A percentile compares a stretch with the other conserved stretches of the same genome.
Evolutionary conservation across 2,888 invertebrate species (phyloP).

Genomic region (Ennomos quercinarius): DNA sequence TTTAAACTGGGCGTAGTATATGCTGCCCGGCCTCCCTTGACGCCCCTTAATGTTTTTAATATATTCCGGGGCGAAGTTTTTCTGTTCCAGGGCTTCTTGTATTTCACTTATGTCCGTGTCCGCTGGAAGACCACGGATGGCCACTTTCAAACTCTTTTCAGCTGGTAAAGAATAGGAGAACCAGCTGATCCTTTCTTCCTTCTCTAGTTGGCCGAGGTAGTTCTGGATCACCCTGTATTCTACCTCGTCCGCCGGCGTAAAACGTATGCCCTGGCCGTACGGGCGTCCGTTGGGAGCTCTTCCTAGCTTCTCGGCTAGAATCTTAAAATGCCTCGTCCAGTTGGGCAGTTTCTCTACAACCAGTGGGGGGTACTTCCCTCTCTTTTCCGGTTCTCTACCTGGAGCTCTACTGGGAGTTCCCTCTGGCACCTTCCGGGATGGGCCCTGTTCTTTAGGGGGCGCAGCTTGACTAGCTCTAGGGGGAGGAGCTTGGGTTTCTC

Average conservation of each 20-base stretch:
- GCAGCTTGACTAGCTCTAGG: too few relatives aligned
- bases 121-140: conserved; percentile 8
- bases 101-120: neutral
- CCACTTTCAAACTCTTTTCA: conserved; percentile 27
- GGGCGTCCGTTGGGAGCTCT: conserved; percentile 15
- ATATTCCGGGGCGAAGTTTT: conserved; percentile 1
- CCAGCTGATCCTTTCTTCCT: conserved; percentile 21
- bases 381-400: neutral
- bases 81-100: neutral
- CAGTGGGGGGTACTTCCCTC: conserved; percentile 7
- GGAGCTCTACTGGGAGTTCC: neutral
- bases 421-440: neutral
- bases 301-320: neutral
- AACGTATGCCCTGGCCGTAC: conserved; percentile 11
- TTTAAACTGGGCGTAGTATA: conserved; percentile 7
- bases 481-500: too few relatives aligned
- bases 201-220: conserved; percentile 19
- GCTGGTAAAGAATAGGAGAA: conserved; percentile 27
- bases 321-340: conserved; percentile 11
- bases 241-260: conserved; percentile 11
- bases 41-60: neutral
- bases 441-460: neutral
- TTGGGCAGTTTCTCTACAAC: conserved; percentile 11
- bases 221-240: conserved; percentile 10
- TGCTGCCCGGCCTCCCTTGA: neutral